phyloP scores from a whole-genome alignment of 1,140 invertebrate genomes.

The Wasmannia auropunctata region DNA sequence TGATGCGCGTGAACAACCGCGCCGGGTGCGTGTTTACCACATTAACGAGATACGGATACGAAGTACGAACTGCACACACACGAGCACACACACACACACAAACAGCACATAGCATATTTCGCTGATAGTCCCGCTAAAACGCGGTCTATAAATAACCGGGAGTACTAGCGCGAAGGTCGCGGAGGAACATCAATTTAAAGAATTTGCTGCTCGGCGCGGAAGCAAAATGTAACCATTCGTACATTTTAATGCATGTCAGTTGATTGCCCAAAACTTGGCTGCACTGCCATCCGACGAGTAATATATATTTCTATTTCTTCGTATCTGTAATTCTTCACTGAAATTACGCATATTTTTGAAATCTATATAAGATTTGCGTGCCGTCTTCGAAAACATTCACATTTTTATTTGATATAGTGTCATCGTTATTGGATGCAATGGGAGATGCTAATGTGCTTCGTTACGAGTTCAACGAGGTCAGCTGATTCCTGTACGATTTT shows the following conservation, averaged over 20 bases:
- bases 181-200: constrained; percentile 15
- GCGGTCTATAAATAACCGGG: constrained; percentile 27
- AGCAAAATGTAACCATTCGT: not conserved
- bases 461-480: not conserved
- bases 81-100: too few species aligned
- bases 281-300: not conserved
- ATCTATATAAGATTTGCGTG: not conserved
- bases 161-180: constrained; percentile 24
- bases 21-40: constrained; percentile 4
- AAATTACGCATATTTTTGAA: not conserved
- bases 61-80: constrained; percentile 5
- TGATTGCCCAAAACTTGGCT: not conserved
- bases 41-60: constrained; percentile 39
- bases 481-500: not conserved
- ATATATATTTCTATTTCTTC: not conserved
- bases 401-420: not conserved
- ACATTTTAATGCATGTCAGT: not conserved
- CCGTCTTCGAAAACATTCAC: not conserved
- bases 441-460: not conserved
- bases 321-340: not conserved
- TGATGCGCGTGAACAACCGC: constrained; percentile 1
- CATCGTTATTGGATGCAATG: not conserved
- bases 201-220: not conserved
- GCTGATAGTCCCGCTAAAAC: constrained; percentile 12
- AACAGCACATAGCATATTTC: too few species aligned